Base-by-base conservation (phyloP, 2,888 invertebrate genomes). In the Lepidocyrtinus sp. region DNA sequence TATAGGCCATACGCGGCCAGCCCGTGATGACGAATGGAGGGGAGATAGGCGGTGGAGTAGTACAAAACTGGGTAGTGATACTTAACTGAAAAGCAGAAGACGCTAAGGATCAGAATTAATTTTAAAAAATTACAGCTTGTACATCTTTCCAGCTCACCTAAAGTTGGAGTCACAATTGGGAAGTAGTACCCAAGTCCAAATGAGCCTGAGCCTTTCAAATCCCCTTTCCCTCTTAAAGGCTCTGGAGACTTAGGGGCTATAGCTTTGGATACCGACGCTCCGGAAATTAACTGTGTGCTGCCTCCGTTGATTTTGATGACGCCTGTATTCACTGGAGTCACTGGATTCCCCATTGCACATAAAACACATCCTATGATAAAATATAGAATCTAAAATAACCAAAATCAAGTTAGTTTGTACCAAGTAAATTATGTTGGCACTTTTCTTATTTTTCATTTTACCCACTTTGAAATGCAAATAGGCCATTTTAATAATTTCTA, bases 171-270 rank as follows among this genome's bases (percentile, higher is more conserved):
- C 1, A 72, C 75, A n/a, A 64, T 17, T 0, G 72, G 72, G 9
- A 69, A 45, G 26, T 81, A 81, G n/a, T 81, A 81, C 1, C 78
- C 82, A 5, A 82, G 25, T 12, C 82, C 82, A 26, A 79, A 75
- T 0, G 82, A 79, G n/a, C 75, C 75, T 5, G 82, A 74, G 5
- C 72, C 71, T 45, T 82, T 59, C 25, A 82, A 36, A 19, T 82
- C 79, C 0, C 75, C 74, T 1, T 15, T 64, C 17, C 12, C 17
- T 9, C 27, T n/a, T n/a, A 17, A 1, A n/a, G 61, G 68, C 17
- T 50, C 50, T 2, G 46, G 26, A 12, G 59, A 19, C 25, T 73
- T 72, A 1, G 72, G 55, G 0, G 62, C 26, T n/a, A 67, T 19
- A 17, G 24, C 19, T 22, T 73, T 72, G 3, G 26, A 17, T 1